Evolutionary conservation across 2,797 vertebrate genomes (phyloP), one percentile per base, ranked within the genome.

Genomic region (Tauraco hartlaubi): DNA sequence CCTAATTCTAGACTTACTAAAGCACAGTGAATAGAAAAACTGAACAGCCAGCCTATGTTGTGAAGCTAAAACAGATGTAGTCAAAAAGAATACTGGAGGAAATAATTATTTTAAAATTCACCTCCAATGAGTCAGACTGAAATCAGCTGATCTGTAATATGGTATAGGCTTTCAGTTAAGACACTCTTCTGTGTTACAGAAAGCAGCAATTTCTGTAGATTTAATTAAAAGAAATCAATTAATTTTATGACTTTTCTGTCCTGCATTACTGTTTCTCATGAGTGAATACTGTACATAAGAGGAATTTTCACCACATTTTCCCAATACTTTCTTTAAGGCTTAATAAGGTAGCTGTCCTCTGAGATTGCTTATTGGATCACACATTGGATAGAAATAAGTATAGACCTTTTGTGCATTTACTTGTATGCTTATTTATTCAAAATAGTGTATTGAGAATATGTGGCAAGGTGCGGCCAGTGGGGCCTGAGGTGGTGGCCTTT

Each of bases 391-490:
- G 43, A 74, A 77, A 49, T 18, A 64, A 54, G 16, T 7, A 4
- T 10, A 49, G 21, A 33, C 3, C 5, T 74, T 55, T 26, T 12
- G 28, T 39, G 6, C 37, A 31, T 62, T 63, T 49, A 78, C 7
- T 2, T 14, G 13, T 35, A 31, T 23, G 4, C 28, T 59, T 19
- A 51, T 4, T 22, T 59, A n/a, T 26, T 12, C 8, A 46, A 73
- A 84, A 41, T 0, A 41, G 10, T 8, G 4, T 44, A 15, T 5
- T 44, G 21, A 44, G 26, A 77, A 11, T 7, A 52, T 1, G 3
- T 35, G 15, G 5, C 9, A 7, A 46, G 13, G n/a, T 4, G 15
- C 6, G 55, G 37, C 15, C 20, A 43, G 41, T 0, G 0, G 9
- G 7, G 10, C 2, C 7, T 75, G 49, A 18, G 10, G 22, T 14